Percentiles rank a stretch among this genome's conserved stretches.
Evolutionary conservation across 2,888 invertebrate species (phyloP).

Genomic region (Diadegma fenestrale): DNA sequence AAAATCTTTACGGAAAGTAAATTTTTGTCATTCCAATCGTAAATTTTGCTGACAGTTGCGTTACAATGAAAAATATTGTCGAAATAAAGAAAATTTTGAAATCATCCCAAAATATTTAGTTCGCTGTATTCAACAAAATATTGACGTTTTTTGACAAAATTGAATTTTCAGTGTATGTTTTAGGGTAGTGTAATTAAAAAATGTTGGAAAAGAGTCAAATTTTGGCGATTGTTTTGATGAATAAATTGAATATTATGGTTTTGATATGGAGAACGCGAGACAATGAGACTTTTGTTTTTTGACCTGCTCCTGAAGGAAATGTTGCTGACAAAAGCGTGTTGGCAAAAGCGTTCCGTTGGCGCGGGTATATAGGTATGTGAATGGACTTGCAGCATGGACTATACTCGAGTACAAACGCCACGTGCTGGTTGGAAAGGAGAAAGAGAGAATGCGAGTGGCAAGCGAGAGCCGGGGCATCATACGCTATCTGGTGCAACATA

Average conservation of each 20-base stretch:
- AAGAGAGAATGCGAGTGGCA: constrained; percentile 31
- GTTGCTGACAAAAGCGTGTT: background rate
- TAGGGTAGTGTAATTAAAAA: background rate
- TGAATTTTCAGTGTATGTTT: no score
- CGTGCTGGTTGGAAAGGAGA: constrained; percentile 48
- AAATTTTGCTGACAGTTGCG: no score
- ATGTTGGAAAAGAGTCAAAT: background rate
- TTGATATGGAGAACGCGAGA: background rate
- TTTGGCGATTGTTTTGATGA: background rate
- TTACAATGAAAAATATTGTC: no score
- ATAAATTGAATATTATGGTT: background rate
- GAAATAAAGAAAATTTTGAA: no score
- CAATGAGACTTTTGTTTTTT: background rate
- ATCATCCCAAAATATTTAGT: no score
- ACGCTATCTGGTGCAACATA: constrained; percentile 63
- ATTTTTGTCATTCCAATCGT: no score
- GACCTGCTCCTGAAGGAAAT: background rate
- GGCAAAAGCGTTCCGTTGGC: background rate
- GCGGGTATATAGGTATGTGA: constrained; percentile 7
- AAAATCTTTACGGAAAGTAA: no score
- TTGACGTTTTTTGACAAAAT: no score
- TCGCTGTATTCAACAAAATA: no score
- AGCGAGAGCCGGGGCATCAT: constrained; percentile 23
- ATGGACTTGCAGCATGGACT: constrained; percentile 1
- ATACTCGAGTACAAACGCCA: constrained; percentile 57